A percentile compares a stretch with the other conserved stretches of the same genome.
These are phyloP conservation scores for Poecile montanus DNA, from an alignment of 2,797 vertebrate species.

Conservation along the genomic window DNA sequence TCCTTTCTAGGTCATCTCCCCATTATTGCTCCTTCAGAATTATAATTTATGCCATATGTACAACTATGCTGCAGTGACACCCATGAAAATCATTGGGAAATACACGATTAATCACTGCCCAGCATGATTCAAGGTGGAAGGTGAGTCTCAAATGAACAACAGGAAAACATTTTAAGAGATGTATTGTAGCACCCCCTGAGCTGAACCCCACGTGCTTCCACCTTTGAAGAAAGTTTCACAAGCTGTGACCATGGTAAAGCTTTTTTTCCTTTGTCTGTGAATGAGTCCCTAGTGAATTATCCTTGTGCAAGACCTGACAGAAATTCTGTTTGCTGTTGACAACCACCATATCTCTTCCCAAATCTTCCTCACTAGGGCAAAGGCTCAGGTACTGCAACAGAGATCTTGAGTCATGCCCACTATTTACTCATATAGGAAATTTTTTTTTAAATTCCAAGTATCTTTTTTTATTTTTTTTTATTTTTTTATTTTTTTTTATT, in stretches of 20 bases:
- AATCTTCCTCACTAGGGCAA: not conserved
- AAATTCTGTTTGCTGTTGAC: not conserved
- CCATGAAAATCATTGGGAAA: not conserved
- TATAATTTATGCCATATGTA: not conserved
- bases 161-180: not conserved
- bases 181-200: not conserved
- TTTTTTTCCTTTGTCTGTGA: not conserved
- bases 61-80: not conserved
- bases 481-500: no score
- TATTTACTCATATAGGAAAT: not conserved
- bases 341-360: not conserved
- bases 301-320: not conserved
- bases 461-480: not conserved
- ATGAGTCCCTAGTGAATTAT: not conserved
- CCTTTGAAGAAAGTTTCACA: not conserved
- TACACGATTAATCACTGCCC: not conserved
- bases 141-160: not conserved
- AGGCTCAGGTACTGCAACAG: fast-evolving
- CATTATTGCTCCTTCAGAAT: not conserved
- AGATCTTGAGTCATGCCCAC: not conserved
- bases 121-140: not conserved
- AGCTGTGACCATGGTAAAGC: not conserved
- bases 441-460: not conserved
- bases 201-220: not conserved
- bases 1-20: not conserved